These are phyloP conservation scores for Parazoanthus darwini DNA, from an alignment of 92 coral and sea anemone species.

Conservation along the genomic window DNA sequence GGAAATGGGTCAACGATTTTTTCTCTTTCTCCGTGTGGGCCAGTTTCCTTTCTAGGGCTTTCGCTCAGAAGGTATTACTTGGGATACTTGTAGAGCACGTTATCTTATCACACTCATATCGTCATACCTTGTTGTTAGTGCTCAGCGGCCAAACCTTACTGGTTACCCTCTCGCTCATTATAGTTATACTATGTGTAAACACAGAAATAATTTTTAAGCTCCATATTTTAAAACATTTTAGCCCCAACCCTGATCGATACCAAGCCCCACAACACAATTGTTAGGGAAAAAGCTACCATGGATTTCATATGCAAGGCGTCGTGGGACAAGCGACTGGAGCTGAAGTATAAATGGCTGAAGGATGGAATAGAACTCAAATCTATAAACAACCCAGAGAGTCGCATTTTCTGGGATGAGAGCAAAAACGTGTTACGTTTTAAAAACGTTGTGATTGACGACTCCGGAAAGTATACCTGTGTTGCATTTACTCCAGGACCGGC, in stretches of 20 bases:
- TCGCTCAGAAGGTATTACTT: too few relatives aligned
- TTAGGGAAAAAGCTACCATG: constrained; percentile 31
- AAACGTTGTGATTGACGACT: constrained; percentile 53
- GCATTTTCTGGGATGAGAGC: constrained; percentile 52
- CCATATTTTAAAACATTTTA: background rate
- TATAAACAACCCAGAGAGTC: constrained; percentile 19
- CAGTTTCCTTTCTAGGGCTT: too few relatives aligned
- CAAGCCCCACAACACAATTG: constrained; percentile 25
- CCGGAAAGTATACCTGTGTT: constrained; percentile 81
- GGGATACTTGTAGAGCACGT: too few relatives aligned
- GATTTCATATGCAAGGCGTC: constrained; percentile 72
- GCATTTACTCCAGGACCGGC: constrained; percentile 81
- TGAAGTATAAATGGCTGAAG: constrained; percentile 67
- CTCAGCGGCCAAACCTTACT: too few relatives aligned
- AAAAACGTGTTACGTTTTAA: constrained; percentile 52
- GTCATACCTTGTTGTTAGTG: too few relatives aligned
- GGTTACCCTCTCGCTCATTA: too few relatives aligned
- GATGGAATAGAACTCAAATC: constrained; percentile 46
- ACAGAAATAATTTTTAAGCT: too few relatives aligned
- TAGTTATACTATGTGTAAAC: too few relatives aligned
- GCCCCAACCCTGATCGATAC: constrained; percentile 55
- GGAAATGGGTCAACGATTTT: too few relatives aligned
- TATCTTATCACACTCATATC: too few relatives aligned
- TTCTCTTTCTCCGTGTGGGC: too few relatives aligned
- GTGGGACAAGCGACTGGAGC: constrained; percentile 42